These are phyloP conservation scores for Andrena fulva DNA, from an alignment of 2,888 invertebrate species.

Conservation along the genomic window DNA sequence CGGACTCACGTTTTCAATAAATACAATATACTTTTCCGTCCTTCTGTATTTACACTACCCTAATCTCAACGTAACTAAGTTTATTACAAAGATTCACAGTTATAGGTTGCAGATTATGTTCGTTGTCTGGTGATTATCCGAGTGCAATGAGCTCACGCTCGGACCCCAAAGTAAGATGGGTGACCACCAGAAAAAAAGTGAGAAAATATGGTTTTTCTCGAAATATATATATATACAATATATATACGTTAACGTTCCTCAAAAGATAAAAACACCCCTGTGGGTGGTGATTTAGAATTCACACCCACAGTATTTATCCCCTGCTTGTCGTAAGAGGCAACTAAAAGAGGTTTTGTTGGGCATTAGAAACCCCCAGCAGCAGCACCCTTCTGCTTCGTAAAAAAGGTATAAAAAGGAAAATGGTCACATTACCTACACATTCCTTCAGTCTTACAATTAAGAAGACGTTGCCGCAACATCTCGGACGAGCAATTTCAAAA, in stretches of 20 bases:
- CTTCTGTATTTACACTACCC: background rate
- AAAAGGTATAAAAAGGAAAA: background rate
- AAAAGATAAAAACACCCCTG: background rate
- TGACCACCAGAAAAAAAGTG: background rate
- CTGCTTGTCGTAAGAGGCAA: background rate
- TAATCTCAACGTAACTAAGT: background rate
- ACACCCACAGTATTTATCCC: constrained; percentile 14
- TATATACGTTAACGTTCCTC: no score
- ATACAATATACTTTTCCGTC: constrained; percentile 23
- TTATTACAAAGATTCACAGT: no score
- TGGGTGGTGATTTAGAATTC: constrained; percentile 7
- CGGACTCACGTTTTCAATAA: constrained; percentile 14
- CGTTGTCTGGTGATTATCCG: no score
- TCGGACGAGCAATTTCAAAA: background rate
- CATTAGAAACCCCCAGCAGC: background rate
- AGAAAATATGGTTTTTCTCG: no score
- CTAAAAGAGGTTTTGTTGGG: constrained; percentile 7
- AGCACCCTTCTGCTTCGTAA: background rate
- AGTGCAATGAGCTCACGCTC: no score
- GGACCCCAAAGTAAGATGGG: background rate
- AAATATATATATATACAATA: no score
- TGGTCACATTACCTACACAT: no score
- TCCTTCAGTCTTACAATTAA: no score
- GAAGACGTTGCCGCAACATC: no score
- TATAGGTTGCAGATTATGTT: no score